Evolutionary conservation across 2,797 vertebrate species (phyloP), one percentile per base, ranked within the genome.

Genomic region (Leptoclinus maculatus): DNA sequence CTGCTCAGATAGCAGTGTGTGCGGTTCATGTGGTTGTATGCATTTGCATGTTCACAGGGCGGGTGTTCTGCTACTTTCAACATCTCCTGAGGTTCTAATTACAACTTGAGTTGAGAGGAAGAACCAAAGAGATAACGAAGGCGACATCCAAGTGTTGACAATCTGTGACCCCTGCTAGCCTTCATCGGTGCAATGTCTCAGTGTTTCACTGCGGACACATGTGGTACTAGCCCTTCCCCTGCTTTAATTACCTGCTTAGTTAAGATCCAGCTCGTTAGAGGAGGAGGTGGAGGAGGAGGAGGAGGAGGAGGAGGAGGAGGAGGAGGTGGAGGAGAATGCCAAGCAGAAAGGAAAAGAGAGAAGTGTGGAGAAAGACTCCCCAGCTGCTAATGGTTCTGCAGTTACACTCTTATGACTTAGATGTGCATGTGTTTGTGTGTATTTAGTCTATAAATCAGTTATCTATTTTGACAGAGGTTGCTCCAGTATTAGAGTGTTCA

Each of bases 191-290:
- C 70, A 69, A 74, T 21, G 63, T 74, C 66, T 80, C 59, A 0
- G 64, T 60, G 59, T 74, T 90, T 90, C 84, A 90, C 79, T 69
- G 78, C 83, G 0, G 56, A 86, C 85, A 88, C 88, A 87, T 77
- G 82, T 85, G 79, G 76, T 87, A 49, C 83, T 60, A 77, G 58
- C 58, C 66, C 76, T 83, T 90, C 79, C 88, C 70, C 83, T 76
- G 72, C 80, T 89, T 72, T 32, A 32, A 32, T 32, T 32, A 32
- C 29, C 29, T 29, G 29, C 29, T 32, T 5, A 32, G 29, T 32
- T 32, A 5, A 32, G 29, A 32, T 32, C 29, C 29, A 32, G 29
- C 29, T 5, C 29, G 29, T 32, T 32, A 4, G 29, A 34, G 34
- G 36, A 36, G 34, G 34, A 80, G 5, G 71, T 71, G 32, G 25